Conservation (phyloP, 1,140 invertebrate species). For the Neodiprion fabricii region DNA sequence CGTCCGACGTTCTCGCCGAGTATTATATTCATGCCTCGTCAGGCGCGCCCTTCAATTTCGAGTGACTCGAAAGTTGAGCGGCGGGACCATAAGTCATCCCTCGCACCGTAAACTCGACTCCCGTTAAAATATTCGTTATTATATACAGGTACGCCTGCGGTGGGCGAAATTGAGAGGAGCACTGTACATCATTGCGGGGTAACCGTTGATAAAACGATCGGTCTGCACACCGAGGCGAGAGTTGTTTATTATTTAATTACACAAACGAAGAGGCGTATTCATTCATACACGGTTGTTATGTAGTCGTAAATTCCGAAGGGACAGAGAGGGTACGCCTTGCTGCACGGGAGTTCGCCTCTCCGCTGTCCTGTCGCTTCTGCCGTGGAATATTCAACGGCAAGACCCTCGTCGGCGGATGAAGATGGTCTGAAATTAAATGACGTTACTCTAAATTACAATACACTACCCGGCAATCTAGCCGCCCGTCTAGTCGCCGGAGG, state of each 20-base stretch:
- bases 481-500: no score
- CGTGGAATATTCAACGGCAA: constrained; percentile 33
- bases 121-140: no score
- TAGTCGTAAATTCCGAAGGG: constrained; percentile 51
- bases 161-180: background rate
- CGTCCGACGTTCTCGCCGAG: background rate
- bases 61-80: background rate
- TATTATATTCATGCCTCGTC: background rate
- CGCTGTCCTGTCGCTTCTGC: constrained; percentile 33
- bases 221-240: background rate
- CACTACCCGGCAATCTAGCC: background rate
- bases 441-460: background rate
- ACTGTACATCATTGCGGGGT: no score
- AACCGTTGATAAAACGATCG: background rate
- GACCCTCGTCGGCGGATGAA: constrained; percentile 37
- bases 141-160: no score
- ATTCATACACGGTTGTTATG: constrained; percentile 33
- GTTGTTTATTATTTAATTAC: constrained; percentile 6
- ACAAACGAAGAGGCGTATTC: background rate
- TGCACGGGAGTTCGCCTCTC: constrained; percentile 33
- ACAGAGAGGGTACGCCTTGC: constrained; percentile 40
- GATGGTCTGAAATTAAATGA: constrained; percentile 37
- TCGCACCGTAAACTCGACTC: background rate
- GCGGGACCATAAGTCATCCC: background rate
- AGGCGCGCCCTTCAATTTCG: background rate